Evolutionary conservation across 2,888 invertebrate genomes (phyloP), one percentile per base, ranked within the genome.

Genomic region (Mesoligia furuncula): DNA sequence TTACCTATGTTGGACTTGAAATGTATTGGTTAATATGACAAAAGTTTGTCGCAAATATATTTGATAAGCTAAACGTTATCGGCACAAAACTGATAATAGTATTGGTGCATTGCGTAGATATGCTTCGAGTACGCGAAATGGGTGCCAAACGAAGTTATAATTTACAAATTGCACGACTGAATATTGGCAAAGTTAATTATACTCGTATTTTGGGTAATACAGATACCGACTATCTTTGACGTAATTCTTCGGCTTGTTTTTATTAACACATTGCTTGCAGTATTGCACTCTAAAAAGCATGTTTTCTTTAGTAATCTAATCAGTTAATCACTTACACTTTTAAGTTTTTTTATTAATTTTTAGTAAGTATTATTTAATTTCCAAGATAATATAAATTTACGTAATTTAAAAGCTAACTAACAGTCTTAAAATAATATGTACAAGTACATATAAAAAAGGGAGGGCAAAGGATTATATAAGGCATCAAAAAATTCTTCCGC

Each of bases 31-130:
- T 54, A 59, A 81, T 61, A 82, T 70, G 45, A 42, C 67, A 80
- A 31, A 84, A 64, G 61, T 70, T 54, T 54, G 51, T 67, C 83
- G 66, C n/a, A 5, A 75, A 74, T 81, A 51, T 80, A 64, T 48
- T 66, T 54, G 42, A 66, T 66, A 54, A 75, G 57, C n/a, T 13
- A 72, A 79, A 62, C 54, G 54, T 68, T 79, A 71, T 79, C 69
- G 39, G 6, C 11, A 65, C 17, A 42, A 15, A 61, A 72, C 71
- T 75, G 75, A 84, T 84, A 84, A 57, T 59, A 39, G n/a, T 79
- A 64, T 71, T 61, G 51, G 71, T 79, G 74, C 74, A 85, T 61
- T 78, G 39, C 61, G 74, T 74, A 64, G 64, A 84, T 75, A 80
- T 65, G 72, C 51, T 73, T 64, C 15, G 36, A 42, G 27, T 54